These are phyloP conservation scores for Euura saliciscinereae DNA, from an alignment of 1,140 invertebrate genomes.

Conservation along the genomic window DNA sequence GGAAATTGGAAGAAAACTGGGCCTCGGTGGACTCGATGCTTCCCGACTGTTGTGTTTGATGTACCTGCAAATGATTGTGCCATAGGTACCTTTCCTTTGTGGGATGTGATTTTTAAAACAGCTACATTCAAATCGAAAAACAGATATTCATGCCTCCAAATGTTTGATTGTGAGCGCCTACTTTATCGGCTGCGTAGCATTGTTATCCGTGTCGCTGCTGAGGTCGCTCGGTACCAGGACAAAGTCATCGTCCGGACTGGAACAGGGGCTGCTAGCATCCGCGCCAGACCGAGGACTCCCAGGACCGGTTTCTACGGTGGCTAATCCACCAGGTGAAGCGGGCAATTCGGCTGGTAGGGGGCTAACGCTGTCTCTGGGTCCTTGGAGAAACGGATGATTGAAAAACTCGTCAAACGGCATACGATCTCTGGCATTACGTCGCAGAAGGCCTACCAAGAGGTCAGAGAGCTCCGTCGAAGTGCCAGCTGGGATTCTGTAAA, in stretches of 20 bases:
- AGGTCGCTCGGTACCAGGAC: constrained; percentile 81
- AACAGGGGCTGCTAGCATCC: constrained; percentile 60
- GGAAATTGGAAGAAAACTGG: constrained; percentile 72
- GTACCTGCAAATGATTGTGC: constrained; percentile 31
- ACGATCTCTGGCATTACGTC: constrained; percentile 91
- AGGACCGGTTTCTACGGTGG: constrained; percentile 45
- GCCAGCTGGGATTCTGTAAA: constrained; percentile 85
- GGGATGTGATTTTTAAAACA: no score
- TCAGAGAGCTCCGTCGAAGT: constrained; percentile 90
- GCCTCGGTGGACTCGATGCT: constrained; percentile 68
- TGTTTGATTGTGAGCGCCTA: constrained; percentile 16
- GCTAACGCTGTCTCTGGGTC: constrained; percentile 59
- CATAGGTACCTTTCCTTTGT: not conserved
- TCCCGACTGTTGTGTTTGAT: constrained; percentile 51
- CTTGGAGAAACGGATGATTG: constrained; percentile 87
- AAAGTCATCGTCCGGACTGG: constrained; percentile 84
- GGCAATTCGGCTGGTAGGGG: constrained; percentile 51
- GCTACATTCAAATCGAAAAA: no score
- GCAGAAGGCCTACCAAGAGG: constrained; percentile 84
- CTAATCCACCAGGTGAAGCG: constrained; percentile 48
- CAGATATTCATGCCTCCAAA: no score
- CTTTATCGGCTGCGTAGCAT: constrained; percentile 49
- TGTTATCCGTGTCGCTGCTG: constrained; percentile 61
- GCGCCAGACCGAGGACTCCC: constrained; percentile 45
- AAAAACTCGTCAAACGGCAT: constrained; percentile 97